Evolutionary conservation across 2,888 invertebrate genomes (phyloP), one percentile per base, ranked within the genome.

Genomic region (Atrina japonica): DNA sequence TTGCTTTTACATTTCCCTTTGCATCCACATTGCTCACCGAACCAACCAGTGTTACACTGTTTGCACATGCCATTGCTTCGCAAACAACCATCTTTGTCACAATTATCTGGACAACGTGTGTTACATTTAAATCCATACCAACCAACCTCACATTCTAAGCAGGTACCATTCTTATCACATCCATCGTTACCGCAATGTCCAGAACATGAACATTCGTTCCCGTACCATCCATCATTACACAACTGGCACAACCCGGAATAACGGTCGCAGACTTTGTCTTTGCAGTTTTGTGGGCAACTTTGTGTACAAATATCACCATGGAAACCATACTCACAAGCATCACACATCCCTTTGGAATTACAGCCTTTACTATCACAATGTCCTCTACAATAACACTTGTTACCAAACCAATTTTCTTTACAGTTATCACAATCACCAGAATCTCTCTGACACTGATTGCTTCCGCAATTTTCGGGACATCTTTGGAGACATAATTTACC

Each of bases 41-140:
- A 78, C 77, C 76, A 77, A 5, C 74, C 75, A 7, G 25, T 9
- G 14, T 55, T 49, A 76, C 82, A 82, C 1, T 45, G 50, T 45
- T 21, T 7, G 40, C 30, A 61, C 16, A 11, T 61, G 2, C 49
- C 49, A 61, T 49, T 30, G 0, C 25, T 2, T 3, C 61, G 61
- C 21, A n/a, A 7, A 49, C 61, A 61, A 7, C 61, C 49, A 35
- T 21, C 9, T 40, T 64, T 21, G 5, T 67, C 60, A 50, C 78
- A 76, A 53, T 75, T 72, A 5, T 30, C 29, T 27, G 78, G 77
- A 52, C 81, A 81, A 23, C 49, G 56, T 7, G 29, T 21, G n/a
- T 29, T n/a, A 41, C 66, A 73, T 14, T 69, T 49, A 11, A 50
- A 43, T 29, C 67, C 52, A 23, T 60, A 25, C 16, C 16, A 29